A percentile compares a stretch with the other conserved stretches of the same genome.
phyloP scores from a whole-genome alignment of 2,888 invertebrate genomes.

The Catotricha subobsoleta region DNA sequence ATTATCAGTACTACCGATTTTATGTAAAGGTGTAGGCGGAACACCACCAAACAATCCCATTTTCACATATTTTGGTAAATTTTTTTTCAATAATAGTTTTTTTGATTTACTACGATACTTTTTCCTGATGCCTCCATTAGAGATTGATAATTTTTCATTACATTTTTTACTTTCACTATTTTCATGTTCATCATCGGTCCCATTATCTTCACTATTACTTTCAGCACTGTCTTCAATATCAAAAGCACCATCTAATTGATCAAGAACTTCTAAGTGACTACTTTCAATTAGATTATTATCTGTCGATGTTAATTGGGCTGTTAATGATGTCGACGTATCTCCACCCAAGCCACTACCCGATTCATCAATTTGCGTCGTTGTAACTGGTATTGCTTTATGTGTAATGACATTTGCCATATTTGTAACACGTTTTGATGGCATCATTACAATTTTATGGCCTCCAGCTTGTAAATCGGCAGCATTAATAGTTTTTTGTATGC shows the following conservation, averaged over 20 bases:
- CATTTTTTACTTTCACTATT: constrained; percentile 1
- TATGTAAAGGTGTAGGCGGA: constrained; percentile 6
- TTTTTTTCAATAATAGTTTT: not conserved
- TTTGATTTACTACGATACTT: not conserved
- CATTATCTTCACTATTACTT: no score
- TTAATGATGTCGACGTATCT: no score
- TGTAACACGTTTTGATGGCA: constrained; percentile 27
- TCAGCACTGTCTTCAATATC: constrained; percentile 1
- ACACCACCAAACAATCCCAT: constrained; percentile 16
- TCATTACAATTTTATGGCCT: constrained; percentile 29
- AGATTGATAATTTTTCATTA: not conserved
- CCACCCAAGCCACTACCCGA: no score
- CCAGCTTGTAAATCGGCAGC: constrained; percentile 16
- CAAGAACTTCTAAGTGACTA: constrained; percentile 14
- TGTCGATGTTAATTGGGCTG: not conserved
- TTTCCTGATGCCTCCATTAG: not conserved
- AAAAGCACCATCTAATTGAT: constrained; percentile 26
- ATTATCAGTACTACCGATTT: no score
- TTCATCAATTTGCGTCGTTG: constrained; percentile 4
- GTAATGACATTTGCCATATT: constrained; percentile 5
- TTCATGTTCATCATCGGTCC: not conserved
- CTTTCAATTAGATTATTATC: constrained; percentile 18
- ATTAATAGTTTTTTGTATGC: constrained; percentile 19
- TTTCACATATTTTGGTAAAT: constrained; percentile 15
- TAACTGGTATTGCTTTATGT: constrained; percentile 4